Evolutionary conservation across 2,113 vertebrate genomes (phyloP).

Genomic region (Neopipo cinnamomea): DNA sequence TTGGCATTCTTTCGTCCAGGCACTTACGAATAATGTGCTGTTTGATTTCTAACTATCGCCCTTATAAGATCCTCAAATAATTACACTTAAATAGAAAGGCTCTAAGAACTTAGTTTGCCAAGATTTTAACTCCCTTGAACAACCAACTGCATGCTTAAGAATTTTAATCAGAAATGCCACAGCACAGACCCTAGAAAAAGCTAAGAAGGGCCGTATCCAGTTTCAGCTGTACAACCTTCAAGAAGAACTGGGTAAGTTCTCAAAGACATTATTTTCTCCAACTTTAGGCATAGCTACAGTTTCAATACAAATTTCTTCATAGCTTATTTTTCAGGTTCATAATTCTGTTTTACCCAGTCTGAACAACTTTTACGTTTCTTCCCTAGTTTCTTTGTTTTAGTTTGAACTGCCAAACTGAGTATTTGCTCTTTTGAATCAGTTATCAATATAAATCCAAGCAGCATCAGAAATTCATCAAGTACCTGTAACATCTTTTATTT

Average conservation of each 20-base stretch:
- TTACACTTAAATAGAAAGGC: background rate
- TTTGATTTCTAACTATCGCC: background rate
- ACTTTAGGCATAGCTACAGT: background rate
- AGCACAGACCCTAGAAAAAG: background rate
- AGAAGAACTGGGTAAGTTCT: background rate
- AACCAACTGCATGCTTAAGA: background rate
- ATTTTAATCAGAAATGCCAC: background rate
- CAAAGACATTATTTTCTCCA: background rate
- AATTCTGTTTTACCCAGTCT: background rate
- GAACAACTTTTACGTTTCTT: background rate
- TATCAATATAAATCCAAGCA: background rate
- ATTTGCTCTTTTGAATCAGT: background rate
- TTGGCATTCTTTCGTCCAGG: background rate
- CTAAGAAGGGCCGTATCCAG: background rate
- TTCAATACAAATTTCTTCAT: background rate
- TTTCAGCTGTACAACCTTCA: background rate
- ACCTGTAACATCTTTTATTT: background rate
- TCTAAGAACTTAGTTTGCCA: background rate
- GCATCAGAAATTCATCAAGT: background rate
- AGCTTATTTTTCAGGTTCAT: background rate
- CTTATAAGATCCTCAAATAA: background rate
- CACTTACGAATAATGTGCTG: background rate
- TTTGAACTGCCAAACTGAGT: background rate
- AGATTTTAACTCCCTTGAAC: background rate
- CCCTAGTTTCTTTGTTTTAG: background rate